phyloP scores from a whole-genome alignment of 2,797 vertebrate species.

The Lacerta bilineata region DNA sequence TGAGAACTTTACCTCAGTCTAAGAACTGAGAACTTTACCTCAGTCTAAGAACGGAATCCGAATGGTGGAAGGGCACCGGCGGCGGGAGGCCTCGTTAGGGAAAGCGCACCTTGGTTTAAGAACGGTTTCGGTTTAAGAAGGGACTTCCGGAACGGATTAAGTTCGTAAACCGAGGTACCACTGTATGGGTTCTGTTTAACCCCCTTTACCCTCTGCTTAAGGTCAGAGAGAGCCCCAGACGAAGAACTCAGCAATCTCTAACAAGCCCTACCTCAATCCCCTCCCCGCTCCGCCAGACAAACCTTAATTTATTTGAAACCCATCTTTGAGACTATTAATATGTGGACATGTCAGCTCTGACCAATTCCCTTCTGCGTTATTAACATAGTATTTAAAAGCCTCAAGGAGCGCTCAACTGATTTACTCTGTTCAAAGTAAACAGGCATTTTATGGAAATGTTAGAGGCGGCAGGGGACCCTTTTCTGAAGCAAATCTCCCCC shows the following conservation, averaged over 20 bases:
- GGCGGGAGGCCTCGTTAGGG: no score
- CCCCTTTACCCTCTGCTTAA: background rate
- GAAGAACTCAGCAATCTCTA: background rate
- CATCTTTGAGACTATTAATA: background rate
- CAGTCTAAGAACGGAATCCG: no score
- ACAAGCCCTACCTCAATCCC: background rate
- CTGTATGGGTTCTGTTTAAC: background rate
- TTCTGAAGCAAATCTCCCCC: conserved; percentile 60
- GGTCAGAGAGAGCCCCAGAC: background rate
- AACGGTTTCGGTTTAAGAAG: no score
- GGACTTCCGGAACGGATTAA: no score
- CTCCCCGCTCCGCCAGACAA: conserved; percentile 5
- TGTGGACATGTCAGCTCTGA: conserved; percentile 61
- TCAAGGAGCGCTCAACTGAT: conserved; percentile 62
- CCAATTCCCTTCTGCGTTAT: conserved; percentile 70
- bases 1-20: no score
- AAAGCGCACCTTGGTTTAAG: no score
- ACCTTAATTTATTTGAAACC: conserved; percentile 50
- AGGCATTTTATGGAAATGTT: conserved; percentile 74
- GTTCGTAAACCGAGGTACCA: no score
- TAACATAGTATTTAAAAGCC: conserved; percentile 71
- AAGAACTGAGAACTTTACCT: no score
- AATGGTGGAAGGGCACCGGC: no score
- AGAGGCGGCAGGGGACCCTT: conserved; percentile 59
- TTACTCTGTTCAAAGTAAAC: conserved; percentile 74